Conservation (phyloP, 2,888 invertebrate genomes). For the Chrysolina americana region DNA sequence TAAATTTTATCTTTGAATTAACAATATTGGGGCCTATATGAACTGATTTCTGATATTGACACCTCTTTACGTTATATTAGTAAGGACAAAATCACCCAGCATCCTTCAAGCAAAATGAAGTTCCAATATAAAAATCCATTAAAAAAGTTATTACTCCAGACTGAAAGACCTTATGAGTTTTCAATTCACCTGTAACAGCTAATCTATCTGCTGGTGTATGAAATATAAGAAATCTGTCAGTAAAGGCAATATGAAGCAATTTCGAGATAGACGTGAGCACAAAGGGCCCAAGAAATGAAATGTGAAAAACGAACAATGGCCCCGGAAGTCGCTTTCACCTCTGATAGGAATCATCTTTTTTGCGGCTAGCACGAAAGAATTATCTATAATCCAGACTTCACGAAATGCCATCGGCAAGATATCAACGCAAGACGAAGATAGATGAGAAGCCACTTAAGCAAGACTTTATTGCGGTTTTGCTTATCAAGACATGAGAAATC, state of each 20-base stretch:
- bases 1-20: too few relatives aligned
- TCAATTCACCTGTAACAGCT: constrained; percentile 51
- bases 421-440: constrained; percentile 57
- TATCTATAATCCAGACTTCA: constrained; percentile 51
- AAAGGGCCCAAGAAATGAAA: constrained; percentile 60
- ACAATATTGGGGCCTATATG: too few relatives aligned
- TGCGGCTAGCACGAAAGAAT: constrained; percentile 58
- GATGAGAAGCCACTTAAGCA: constrained; percentile 50
- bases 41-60: too few relatives aligned
- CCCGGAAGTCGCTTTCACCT: constrained; percentile 55
- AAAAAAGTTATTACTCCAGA: constrained; percentile 42
- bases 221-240: constrained; percentile 54
- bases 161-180: constrained; percentile 44
- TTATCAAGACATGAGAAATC: constrained; percentile 10
- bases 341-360: constrained; percentile 64
- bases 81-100: background rate
- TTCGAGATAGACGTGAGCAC: constrained; percentile 57
- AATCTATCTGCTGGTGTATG: constrained; percentile 51
- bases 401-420: constrained; percentile 47
- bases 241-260: constrained; percentile 60
- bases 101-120: background rate
- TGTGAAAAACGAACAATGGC: constrained; percentile 61
- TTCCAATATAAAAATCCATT: constrained; percentile 28
- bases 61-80: background rate
- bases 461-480: constrained; percentile 46